Conservation (phyloP, 2,113 vertebrate genomes). For the Pithys albifrons region DNA sequence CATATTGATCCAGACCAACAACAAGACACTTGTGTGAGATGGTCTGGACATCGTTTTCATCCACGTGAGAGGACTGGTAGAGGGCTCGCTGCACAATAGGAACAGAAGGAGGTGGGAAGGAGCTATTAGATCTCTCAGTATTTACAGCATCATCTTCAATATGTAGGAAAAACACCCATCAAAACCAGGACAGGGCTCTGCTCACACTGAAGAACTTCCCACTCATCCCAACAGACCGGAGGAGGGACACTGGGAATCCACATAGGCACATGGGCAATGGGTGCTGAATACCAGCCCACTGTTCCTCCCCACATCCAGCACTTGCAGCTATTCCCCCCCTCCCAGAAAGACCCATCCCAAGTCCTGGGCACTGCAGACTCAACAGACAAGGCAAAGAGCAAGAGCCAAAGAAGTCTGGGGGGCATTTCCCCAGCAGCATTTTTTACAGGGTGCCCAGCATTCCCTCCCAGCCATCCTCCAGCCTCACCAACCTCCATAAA, state of each 20-base stretch:
- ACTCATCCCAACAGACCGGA: background rate
- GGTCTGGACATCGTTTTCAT: constrained; percentile 98
- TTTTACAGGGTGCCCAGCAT: background rate
- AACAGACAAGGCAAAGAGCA: background rate
- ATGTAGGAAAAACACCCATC: background rate
- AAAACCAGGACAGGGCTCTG: background rate
- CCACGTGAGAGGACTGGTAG: constrained; percentile 98
- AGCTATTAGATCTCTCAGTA: background rate
- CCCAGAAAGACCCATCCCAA: background rate
- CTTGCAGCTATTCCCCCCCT: background rate
- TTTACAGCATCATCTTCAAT: background rate
- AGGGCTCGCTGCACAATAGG: constrained; percentile 83
- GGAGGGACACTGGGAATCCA: background rate
- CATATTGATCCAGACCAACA: constrained; percentile 94
- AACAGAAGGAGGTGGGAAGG: background rate
- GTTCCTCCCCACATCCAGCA: background rate
- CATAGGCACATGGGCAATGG: accelerated
- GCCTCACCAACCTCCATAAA: constrained; percentile 91
- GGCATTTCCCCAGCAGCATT: background rate
- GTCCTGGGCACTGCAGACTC: background rate
- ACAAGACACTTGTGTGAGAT: constrained; percentile 99
- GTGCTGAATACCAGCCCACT: background rate
- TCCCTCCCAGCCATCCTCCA: background rate
- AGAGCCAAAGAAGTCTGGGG: background rate
- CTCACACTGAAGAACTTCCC: background rate